A percentile compares a stretch with the other conserved stretches of the same genome.
Conservation (phyloP, 2,113 vertebrate genomes). For the Mesocricetus auratus region DNA sequence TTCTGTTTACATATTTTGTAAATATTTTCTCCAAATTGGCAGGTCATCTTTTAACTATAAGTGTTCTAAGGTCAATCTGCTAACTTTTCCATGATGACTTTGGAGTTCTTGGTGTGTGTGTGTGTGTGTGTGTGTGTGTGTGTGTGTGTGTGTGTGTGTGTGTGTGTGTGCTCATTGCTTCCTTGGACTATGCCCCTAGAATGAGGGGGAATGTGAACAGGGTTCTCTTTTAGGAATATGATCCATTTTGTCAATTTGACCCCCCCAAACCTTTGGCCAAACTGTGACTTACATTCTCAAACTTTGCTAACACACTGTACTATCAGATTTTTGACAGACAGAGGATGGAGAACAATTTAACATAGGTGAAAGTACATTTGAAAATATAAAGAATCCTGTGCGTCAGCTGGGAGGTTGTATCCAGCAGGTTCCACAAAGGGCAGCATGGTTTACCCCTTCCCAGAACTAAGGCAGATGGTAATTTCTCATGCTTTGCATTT, state of each 20-base stretch:
- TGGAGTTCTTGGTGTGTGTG: background rate
- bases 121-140: background rate
- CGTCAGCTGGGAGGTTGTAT: background rate
- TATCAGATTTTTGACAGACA: background rate
- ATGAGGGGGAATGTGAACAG: background rate
- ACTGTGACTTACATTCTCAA: background rate
- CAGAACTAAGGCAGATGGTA: background rate
- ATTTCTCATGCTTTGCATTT: background rate
- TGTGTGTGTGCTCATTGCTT: conserved; percentile 12
- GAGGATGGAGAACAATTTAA: conserved; percentile 18
- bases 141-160: background rate
- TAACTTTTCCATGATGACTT: conserved; percentile 4
- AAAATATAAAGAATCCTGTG: background rate
- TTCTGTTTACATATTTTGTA: background rate
- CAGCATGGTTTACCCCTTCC: background rate
- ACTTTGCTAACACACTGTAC: background rate
- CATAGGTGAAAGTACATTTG: background rate
- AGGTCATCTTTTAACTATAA: conserved; percentile 18
- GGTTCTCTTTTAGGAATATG: background rate
- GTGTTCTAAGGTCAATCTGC: background rate
- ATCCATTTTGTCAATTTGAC: background rate
- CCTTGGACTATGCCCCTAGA: background rate
- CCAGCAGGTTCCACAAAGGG: background rate
- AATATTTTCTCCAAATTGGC: conserved; percentile 20
- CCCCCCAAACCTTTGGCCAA: background rate